A percentile compares a stretch with the other conserved stretches of the same genome.
phyloP scores from a whole-genome alignment of 2,113 vertebrate genomes.

The Nettapus auritus region DNA sequence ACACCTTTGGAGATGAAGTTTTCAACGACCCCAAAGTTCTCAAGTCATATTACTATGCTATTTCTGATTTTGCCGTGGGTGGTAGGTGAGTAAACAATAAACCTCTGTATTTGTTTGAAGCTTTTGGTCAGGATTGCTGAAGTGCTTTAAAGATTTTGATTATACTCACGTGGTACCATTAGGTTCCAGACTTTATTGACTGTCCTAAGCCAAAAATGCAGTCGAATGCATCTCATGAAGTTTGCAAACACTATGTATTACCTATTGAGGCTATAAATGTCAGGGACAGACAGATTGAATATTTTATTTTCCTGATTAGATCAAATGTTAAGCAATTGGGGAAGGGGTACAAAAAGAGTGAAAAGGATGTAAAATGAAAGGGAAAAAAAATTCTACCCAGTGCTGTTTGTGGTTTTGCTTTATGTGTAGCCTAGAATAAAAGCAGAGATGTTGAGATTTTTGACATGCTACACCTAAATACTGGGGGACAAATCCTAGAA shows the following conservation, averaged over 20 bases:
- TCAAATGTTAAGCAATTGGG: not conserved
- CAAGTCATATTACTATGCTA: slow-evolving; percentile 98
- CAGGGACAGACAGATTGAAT: not conserved
- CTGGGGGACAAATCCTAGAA: not conserved
- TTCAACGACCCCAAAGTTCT: slow-evolving; percentile 98
- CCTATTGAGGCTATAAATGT: not conserved
- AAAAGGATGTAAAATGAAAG: not conserved
- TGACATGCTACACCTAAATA: not conserved
- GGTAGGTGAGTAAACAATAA: slow-evolving; percentile 86
- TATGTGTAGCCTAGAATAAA: not conserved
- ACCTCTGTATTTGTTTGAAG: not conserved
- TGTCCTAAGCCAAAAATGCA: not conserved
- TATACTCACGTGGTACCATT: not conserved
- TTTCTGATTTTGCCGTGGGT: slow-evolving; percentile 98
- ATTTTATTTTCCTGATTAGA: not conserved
- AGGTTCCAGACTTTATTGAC: not conserved
- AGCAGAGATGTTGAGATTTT: too few species aligned
- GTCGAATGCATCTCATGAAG: not conserved
- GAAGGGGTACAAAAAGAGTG: not conserved
- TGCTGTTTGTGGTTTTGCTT: not conserved
- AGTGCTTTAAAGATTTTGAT: not conserved
- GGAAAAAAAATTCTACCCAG: not conserved
- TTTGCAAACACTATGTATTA: not conserved
- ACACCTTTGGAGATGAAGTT: slow-evolving; percentile 98
- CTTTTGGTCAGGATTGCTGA: not conserved